These are phyloP conservation scores for Micronycteris hirsuta DNA, from an alignment of 2,113 vertebrate species.

Conservation along the genomic window DNA sequence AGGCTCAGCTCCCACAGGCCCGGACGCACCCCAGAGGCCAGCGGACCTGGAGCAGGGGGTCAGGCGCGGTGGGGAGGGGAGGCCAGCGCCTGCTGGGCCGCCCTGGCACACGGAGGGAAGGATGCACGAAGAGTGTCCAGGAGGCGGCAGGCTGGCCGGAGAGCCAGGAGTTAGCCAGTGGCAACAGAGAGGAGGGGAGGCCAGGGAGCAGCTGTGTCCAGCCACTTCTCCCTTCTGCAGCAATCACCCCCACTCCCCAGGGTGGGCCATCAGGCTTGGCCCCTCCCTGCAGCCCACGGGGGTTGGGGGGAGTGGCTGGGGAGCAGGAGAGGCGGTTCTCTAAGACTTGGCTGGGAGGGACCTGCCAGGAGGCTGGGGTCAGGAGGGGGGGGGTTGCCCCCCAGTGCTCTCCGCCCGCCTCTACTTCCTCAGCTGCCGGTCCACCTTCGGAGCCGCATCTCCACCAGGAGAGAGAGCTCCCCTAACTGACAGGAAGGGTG, in stretches of 20 bases:
- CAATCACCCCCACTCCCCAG: neutral
- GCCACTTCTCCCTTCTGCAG: neutral
- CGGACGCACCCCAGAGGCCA: neutral
- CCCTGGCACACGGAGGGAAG: fast-evolving
- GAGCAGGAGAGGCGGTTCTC: neutral
- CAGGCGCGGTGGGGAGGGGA: neutral
- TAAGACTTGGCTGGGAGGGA: neutral
- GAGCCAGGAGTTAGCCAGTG: neutral
- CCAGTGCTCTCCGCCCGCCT: neutral
- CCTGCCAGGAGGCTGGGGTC: neutral
- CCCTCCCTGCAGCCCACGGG: neutral
- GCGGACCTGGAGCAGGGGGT: fast-evolving
- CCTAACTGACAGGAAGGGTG: neutral
- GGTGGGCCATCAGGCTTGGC: neutral
- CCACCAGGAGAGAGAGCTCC: neutral
- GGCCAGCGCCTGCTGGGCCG: neutral
- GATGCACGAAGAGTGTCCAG: neutral
- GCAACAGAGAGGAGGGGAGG: neutral
- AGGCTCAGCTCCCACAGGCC: too few relatives aligned
- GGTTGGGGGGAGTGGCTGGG: neutral
- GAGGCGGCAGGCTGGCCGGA: neutral
- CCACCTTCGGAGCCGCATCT: neutral
- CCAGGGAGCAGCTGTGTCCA: neutral
- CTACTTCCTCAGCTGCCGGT: neutral
- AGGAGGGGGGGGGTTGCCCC: neutral